phyloP scores from a whole-genome alignment of 2,888 invertebrate genomes.

The Hetaerina titia region DNA sequence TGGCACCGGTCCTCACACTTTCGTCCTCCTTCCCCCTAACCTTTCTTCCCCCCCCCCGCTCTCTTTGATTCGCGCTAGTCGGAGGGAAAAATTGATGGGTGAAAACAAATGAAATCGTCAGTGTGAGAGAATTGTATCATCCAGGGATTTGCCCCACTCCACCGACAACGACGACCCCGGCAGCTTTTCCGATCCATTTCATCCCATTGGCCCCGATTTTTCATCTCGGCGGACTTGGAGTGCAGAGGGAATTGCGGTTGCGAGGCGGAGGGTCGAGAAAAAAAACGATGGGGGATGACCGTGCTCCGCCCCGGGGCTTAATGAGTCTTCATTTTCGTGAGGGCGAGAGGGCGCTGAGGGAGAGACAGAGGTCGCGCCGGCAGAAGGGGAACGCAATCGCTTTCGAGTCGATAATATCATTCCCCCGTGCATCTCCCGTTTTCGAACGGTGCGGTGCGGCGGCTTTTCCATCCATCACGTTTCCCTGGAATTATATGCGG shows the following conservation, averaged over 20 bases:
- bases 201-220: slow-evolving; percentile 32
- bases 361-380: background rate
- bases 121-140: background rate
- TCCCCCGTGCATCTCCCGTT: background rate
- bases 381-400: background rate
- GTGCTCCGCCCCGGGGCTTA: background rate
- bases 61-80: background rate
- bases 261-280: background rate
- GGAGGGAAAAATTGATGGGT: background rate
- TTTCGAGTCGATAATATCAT: background rate
- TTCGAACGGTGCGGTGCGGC: background rate
- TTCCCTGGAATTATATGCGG: background rate
- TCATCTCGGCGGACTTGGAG: background rate
- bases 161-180: background rate
- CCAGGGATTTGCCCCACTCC: background rate
- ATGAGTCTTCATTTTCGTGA: background rate
- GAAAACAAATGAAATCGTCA: slow-evolving; percentile 24
- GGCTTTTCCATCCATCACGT: background rate
- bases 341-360: background rate
- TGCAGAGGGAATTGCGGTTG: background rate
- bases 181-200: slow-evolving; percentile 21
- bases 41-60: background rate
- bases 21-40: background rate
- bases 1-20: too few relatives aligned
- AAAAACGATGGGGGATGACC: background rate